Evolutionary conservation across 2,113 vertebrate genomes (phyloP).

Genomic region (Saiga tatarica): DNA sequence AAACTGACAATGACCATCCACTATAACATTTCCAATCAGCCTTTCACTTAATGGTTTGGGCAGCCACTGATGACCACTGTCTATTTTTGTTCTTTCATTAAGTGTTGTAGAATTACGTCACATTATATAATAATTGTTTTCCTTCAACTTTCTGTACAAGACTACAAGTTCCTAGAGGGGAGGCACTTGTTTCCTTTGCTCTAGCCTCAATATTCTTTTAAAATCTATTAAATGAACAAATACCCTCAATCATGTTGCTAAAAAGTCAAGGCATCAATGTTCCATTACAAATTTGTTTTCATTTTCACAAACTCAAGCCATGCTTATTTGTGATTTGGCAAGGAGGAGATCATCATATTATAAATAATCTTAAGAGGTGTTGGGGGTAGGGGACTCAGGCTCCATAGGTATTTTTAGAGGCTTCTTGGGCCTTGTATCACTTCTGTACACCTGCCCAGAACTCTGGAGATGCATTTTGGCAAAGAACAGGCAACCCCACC

Average conservation of each 20-base stretch:
- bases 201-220: not conserved
- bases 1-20: not conserved
- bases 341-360: not conserved
- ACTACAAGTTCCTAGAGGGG: not conserved
- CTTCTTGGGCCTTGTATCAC: not conserved
- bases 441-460: not conserved
- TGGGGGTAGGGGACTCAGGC: not conserved
- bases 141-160: not conserved
- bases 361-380: not conserved
- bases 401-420: not conserved
- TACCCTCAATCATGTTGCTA: not conserved
- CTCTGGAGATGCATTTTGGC: not conserved
- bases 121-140: not conserved
- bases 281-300: not conserved
- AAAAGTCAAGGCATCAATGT: not conserved
- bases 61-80: not conserved
- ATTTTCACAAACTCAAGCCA: not conserved
- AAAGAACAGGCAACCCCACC: not conserved
- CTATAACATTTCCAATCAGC: not conserved
- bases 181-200: not conserved
- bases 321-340: not conserved
- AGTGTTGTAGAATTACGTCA: not conserved
- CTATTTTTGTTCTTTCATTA: not conserved
- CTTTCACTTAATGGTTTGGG: not conserved
- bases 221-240: not conserved